A percentile compares a stretch with the other conserved stretches of the same genome.
Conservation (phyloP, 2,888 invertebrate species). For the Cantharis rufa region DNA sequence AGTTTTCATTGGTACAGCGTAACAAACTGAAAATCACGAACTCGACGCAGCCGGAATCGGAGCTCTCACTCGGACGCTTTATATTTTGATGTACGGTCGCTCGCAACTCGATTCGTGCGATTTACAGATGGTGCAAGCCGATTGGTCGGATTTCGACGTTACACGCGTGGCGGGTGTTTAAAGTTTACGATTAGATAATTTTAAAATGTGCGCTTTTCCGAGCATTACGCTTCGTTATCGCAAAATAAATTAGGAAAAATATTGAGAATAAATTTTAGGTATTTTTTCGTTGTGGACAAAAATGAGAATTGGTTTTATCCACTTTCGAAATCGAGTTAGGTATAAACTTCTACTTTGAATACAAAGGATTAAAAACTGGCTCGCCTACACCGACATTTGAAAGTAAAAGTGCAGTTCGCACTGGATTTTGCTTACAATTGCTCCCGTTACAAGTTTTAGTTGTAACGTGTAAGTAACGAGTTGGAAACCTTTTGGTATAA, state of each 20-base stretch:
- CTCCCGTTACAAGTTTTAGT: not conserved
- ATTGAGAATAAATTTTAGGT: not conserved
- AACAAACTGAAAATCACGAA: not conserved
- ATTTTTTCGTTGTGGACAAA: not conserved
- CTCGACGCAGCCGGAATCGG: not conserved
- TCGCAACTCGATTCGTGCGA: not conserved
- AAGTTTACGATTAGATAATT: slow-evolving; percentile 14
- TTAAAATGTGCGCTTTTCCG: not conserved
- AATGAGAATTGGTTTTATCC: not conserved
- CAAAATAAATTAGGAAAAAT: not conserved
- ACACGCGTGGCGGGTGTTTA: slow-evolving; percentile 20
- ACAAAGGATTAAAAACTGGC: slow-evolving; percentile 50
- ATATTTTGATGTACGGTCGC: not conserved
- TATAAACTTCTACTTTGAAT: slow-evolving; percentile 39
- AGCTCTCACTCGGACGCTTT: not conserved
- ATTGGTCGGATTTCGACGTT: slow-evolving; percentile 59
- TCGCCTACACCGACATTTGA: slow-evolving; percentile 55
- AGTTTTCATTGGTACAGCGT: slow-evolving; percentile 47
- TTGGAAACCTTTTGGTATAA: not conserved
- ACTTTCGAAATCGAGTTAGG: slow-evolving; percentile 31
- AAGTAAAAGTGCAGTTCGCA: slow-evolving; percentile 50
- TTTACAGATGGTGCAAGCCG: slow-evolving; percentile 69
- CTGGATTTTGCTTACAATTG: not conserved
- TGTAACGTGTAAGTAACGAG: not conserved
- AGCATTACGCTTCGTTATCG: not conserved